These are phyloP conservation scores for Macrocentrus cingulum DNA, from an alignment of 1,140 invertebrate genomes.

Conservation along the genomic window DNA sequence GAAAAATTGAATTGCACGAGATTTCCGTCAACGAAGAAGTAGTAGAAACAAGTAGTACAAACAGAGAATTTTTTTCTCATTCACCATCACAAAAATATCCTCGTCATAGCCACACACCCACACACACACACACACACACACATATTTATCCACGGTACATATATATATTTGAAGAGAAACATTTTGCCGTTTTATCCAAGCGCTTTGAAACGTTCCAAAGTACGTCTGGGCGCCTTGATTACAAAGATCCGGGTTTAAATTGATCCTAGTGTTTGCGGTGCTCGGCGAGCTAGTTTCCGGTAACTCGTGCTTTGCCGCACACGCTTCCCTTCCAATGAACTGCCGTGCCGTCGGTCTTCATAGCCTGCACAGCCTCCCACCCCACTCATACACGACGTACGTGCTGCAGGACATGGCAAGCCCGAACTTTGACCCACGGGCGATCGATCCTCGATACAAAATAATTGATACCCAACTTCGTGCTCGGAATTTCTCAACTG, in stretches of 20 bases:
- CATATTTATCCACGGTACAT: conserved; percentile 3
- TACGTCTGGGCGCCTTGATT: conserved; percentile 35
- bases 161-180: conserved; percentile 10
- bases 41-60: too few relatives aligned
- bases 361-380: background rate
- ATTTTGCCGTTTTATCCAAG: conserved; percentile 15
- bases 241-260: conserved; percentile 47
- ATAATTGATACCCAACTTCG: conserved; percentile 22
- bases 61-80: too few relatives aligned
- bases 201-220: conserved; percentile 16
- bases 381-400: conserved; percentile 11
- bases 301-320: conserved; percentile 21
- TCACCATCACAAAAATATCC: too few relatives aligned
- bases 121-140: too few relatives aligned
- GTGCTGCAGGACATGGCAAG: conserved; percentile 21
- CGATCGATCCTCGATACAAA: conserved; percentile 19
- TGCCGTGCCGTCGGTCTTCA: background rate
- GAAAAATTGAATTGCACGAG: too few relatives aligned
- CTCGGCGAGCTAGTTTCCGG: conserved; percentile 23
- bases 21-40: too few relatives aligned
- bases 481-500: background rate
- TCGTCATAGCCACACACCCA: too few relatives aligned
- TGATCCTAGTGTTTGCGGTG: conserved; percentile 41
- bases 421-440: conserved; percentile 21
- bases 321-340: conserved; percentile 21